Evolutionary conservation across 2,113 vertebrate genomes (phyloP), one percentile per base, ranked within the genome.

Genomic region (Cryptotis parvus): DNA sequence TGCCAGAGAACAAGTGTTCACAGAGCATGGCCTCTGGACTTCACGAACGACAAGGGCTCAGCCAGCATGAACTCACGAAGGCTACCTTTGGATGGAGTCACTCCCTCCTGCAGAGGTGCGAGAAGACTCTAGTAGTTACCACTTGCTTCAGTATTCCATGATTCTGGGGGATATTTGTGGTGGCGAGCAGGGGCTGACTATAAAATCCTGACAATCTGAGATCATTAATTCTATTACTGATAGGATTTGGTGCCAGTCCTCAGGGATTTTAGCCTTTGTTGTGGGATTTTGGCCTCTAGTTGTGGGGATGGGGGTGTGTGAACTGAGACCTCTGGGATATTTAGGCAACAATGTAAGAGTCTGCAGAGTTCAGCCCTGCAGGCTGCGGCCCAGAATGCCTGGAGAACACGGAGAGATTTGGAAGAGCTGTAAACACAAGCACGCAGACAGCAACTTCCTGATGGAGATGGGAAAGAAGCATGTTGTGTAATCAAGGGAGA

Each of bases 91-190:
- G 31, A 52, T 4, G n/a, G 1, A 37, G 33, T 0, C 20, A 26
- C 31, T 41, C 26, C 20, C 31, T 49, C 22, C 2, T 8, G 55
- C 22, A 45, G 29, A 45, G 14, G 29, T 15, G 26, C 9, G 16
- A 66, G 65, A 4, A 9, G 35, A 74, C n/a, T 33, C 12, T 15
- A 18, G 35, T 1, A 6, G 12, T 16, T 9, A 81, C 35, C 22
- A n/a, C 2, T 2, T 1, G 1, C 4, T 10, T 39, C 27, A 29
- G 18, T 29, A 7, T 31, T n/a, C n/a, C 10, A 26, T 4, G 33
- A 87, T 29, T 16, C 37, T 24, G 31, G 18, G 1, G 76, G 55
- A 6, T 14, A 41, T 45, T n/a, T 18, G 18, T 7, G 39, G 61
- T 37, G 22, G 31, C 9, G 0, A 75, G 49, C n/a, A n/a, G 11